Evolutionary conservation across 2,797 vertebrate species (phyloP).

Genomic region (Naso thynnoides): DNA sequence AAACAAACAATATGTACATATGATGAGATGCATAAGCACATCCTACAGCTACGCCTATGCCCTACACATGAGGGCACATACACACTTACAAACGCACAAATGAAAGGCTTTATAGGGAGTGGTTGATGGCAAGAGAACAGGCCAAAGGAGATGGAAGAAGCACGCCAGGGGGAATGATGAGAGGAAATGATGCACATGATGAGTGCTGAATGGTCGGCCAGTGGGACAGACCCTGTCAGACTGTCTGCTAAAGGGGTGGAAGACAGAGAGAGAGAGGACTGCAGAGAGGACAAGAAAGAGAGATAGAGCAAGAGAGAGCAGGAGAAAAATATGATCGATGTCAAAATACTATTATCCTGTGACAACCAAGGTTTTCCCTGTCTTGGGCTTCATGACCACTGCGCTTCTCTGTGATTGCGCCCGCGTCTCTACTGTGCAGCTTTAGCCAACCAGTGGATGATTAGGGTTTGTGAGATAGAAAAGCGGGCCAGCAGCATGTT

Average conservation of each 20-base stretch:
- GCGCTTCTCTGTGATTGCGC: constrained; percentile 28
- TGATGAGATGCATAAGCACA: constrained; percentile 4
- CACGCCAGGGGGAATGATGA: constrained; percentile 75
- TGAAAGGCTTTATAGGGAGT: constrained; percentile 60
- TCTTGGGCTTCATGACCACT: constrained; percentile 43
- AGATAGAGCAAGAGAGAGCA: constrained; percentile 44
- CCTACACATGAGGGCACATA: constrained; percentile 7
- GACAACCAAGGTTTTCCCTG: constrained; percentile 54
- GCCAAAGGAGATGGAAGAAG: constrained; percentile 76
- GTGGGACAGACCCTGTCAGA: constrained; percentile 81
- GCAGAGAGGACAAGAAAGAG: constrained; percentile 53
- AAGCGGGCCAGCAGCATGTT: constrained; percentile 73
- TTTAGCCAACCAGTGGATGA: constrained; percentile 19
- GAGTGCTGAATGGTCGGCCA: constrained; percentile 81
- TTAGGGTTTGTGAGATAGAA: constrained; percentile 59
- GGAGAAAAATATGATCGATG: constrained; percentile 54
- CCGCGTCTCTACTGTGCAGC: constrained; percentile 29
- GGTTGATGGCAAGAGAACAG: constrained; percentile 64
- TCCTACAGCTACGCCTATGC: not conserved
- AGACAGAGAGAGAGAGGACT: constrained; percentile 48
- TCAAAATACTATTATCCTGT: constrained; percentile 68
- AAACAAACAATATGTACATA: constrained; percentile 12
- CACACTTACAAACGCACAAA: constrained; percentile 32
- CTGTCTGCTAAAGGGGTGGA: constrained; percentile 75
- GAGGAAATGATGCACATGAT: constrained; percentile 85